Evolutionary conservation across 2,113 vertebrate species (phyloP), one percentile per base, ranked within the genome.

Genomic region (Anarrhichthys ocellatus): DNA sequence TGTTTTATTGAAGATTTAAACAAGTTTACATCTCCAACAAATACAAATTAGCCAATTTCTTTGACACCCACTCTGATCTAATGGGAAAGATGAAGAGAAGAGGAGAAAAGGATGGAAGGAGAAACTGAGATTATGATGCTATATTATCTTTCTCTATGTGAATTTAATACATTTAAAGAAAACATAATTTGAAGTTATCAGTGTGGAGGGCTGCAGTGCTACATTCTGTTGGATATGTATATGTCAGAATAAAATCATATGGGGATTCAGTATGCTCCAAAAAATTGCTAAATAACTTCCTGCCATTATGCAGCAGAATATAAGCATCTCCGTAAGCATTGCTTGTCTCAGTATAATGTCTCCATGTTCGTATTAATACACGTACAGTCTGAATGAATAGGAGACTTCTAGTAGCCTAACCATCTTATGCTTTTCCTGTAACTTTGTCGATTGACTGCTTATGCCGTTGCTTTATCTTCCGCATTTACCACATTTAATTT

Each of bases 1-100:
- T 92, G 68, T 93, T 94, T 94, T 94, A 94, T 94, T 94, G 92
- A 94, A 95, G 92, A 93, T 92, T 93, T 92, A 93, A 95, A 93
- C 92, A 92, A 87, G 90, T 95, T 94, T 92, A 92, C 90, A 86
- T 94, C 86, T 77, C 86, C 78, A 89, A 92, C 92, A 93, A 92
- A 94, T 93, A 94, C 89, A 91, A 91, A 89, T 88, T 73, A 84
- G 66, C 88, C 87, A 87, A 85, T 93, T 92, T 93, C 80, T 80
- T 71, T 86, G 89, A 92, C 88, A 91, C 83, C 38, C 50, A 80
- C 80, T 80, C 80, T 84, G 89, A 90, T 91, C 78, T 89, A 89
- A 90, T 89, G 74, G 69, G 58, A 58, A 42, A 73, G 68, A 87
- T 77, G 29, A 67, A 78, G 82, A 80, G n/a, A 46, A 58, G 75